phyloP scores from a whole-genome alignment of 2,797 vertebrate species.

The Microchirus variegatus region DNA sequence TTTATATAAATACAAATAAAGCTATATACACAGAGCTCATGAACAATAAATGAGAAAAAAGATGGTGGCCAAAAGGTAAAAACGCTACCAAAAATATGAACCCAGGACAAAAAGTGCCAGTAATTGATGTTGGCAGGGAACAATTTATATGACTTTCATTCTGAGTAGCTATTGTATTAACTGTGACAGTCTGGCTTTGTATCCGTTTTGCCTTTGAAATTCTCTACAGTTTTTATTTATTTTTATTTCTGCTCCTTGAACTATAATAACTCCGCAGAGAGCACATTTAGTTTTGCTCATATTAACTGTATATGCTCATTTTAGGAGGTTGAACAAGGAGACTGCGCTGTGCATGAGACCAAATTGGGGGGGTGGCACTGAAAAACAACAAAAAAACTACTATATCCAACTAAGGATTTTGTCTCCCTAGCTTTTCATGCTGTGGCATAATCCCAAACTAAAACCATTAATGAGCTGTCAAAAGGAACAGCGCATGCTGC shows the following conservation, averaged over 20 bases:
- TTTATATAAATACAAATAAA: too few species aligned
- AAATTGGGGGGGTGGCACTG: background rate
- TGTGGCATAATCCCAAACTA: slow-evolving; percentile 3
- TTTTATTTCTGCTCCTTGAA: background rate
- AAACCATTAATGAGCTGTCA: slow-evolving; percentile 8
- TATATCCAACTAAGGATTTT: slow-evolving; percentile 3
- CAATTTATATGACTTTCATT: background rate
- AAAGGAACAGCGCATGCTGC: background rate
- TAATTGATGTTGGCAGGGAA: background rate
- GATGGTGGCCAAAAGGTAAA: too few species aligned
- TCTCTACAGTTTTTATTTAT: background rate
- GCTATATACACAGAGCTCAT: too few species aligned
- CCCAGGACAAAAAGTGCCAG: background rate
- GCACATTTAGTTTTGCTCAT: too few species aligned
- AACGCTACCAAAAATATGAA: background rate
- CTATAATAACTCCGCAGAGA: background rate
- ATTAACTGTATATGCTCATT: background rate
- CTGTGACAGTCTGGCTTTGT: background rate
- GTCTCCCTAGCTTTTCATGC: background rate
- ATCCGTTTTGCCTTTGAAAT: background rate
- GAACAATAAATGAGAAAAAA: background rate
- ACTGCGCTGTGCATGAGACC: background rate
- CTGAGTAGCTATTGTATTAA: too few species aligned
- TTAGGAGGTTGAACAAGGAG: background rate
- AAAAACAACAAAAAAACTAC: background rate